These are phyloP conservation scores for Rhagophthalmus giganteus DNA, from an alignment of 2,888 invertebrate genomes.

Conservation along the genomic window DNA sequence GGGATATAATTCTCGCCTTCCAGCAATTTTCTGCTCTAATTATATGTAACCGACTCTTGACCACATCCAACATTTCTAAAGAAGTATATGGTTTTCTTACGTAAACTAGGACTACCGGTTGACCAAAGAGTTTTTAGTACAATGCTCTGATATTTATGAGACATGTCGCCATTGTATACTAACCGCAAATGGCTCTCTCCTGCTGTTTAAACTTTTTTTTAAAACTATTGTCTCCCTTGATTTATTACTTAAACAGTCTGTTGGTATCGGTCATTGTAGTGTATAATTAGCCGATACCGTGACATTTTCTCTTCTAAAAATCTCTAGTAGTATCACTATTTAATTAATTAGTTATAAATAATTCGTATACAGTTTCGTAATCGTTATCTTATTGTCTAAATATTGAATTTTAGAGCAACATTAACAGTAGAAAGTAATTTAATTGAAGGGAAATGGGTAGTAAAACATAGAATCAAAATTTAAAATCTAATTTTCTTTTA, in stretches of 20 bases:
- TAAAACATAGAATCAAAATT: no score
- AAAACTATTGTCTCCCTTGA: constrained; percentile 38
- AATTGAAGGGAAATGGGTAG: no score
- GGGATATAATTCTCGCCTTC: constrained; percentile 5
- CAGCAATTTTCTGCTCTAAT: constrained; percentile 33
- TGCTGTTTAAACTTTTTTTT: constrained; percentile 32
- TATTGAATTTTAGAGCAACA: no score
- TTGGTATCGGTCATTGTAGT: constrained; percentile 15
- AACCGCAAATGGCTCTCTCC: constrained; percentile 38
- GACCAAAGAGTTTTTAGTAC: constrained; percentile 35
- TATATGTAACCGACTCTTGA: constrained; percentile 29
- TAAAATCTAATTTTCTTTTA: no score
- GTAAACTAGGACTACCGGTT: constrained; percentile 34
- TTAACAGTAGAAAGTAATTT: no score
- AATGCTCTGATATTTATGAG: constrained; percentile 45
- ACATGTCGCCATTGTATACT: constrained; percentile 40
- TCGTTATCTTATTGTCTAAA: no score
- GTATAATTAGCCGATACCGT: constrained; percentile 21
- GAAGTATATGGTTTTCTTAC: constrained; percentile 29
- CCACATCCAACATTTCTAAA: constrained; percentile 16
- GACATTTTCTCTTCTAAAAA: constrained; percentile 10
- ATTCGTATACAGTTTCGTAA: no score
- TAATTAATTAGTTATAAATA: no score
- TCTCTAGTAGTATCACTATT: neutral
- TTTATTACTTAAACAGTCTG: constrained; percentile 35